Evolutionary conservation across 2,797 vertebrate species (phyloP), one percentile per base, ranked within the genome.

Genomic region (Trichosurus vulpecula): DNA sequence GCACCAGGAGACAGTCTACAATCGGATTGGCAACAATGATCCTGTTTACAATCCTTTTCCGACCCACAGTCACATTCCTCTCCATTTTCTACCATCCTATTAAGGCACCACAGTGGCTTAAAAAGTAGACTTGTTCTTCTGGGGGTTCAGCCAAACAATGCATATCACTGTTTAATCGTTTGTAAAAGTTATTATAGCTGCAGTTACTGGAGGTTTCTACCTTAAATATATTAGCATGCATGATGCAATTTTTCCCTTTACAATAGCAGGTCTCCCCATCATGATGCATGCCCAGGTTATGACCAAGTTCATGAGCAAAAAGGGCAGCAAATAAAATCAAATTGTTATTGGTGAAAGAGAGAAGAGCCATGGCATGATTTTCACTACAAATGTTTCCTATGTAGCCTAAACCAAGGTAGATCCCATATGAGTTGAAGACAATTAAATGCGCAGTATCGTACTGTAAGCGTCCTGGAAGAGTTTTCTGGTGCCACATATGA

Each of bases 1-100:
- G 98, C 96, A 11, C 94, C 96, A 41, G 96, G 91, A 11, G 52
- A 96, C 92, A 98, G 91, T 5, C 90, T 96, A n/a, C 97, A 98
- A 56, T 97, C 94, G 27, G 93, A 1, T 53, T 91, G 57, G 91
- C 98, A 98, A 54, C 97, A 98, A 57, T 96, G 93, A 51, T 98
- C 97, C 41, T 93, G 58, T 35, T 95, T 56, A 94, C 98, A 98
- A 4, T 96, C 95, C 31, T 94, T 57, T 66, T 66, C 1, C 30
- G 96, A 94, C 41, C 98, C 97, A 96, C 97, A 98, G 90, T 98
- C 97, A 95, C 97, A 98, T 1, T 97, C 56, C 47, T 98, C 97
- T 93, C 91, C 96, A 52, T 14, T 74, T 95, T 98, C 97, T 81
- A 95, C 91, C n/a, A 97, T 54, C 29, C 94, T 47, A 9, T 98